phyloP scores from a whole-genome alignment of 1,140 invertebrate species.

The Temnothorax longispinosus region DNA sequence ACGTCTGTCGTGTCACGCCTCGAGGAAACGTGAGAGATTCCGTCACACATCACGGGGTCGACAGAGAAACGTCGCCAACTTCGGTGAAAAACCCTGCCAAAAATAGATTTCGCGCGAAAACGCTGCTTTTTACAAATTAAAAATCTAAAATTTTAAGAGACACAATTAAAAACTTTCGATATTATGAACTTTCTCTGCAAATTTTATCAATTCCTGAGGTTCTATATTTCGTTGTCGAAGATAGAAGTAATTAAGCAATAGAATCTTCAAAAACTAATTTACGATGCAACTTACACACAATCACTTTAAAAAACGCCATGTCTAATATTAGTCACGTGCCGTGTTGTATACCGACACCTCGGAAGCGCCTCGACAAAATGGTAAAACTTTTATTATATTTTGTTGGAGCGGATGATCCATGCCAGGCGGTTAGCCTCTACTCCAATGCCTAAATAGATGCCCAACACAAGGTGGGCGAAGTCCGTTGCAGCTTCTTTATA shows the following conservation, averaged over 20 bases:
- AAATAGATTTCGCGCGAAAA: neutral
- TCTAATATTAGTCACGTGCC: neutral
- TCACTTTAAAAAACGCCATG: neutral
- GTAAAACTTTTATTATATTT: neutral
- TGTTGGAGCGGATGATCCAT: neutral
- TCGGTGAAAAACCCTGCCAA: neutral
- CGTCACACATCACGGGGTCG: neutral
- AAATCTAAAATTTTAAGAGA: neutral
- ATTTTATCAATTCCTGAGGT: neutral
- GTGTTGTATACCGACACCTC: slow-evolving; percentile 41
- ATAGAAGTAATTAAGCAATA: neutral
- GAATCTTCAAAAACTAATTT: neutral
- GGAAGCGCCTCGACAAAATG: neutral
- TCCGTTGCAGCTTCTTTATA: too few relatives aligned
- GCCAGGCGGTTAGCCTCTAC: too few relatives aligned
- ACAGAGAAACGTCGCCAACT: neutral
- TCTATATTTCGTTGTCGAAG: neutral
- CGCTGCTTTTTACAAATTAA: too few relatives aligned
- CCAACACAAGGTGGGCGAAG: too few relatives aligned
- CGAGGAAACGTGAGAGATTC: slow-evolving; percentile 13
- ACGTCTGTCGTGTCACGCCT: slow-evolving; percentile 36
- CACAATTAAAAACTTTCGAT: neutral
- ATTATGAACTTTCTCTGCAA: neutral
- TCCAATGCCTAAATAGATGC: too few relatives aligned
- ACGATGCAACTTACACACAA: neutral